These are phyloP conservation scores for Drosophila trapezifrons DNA, from an alignment of 1,140 invertebrate species.

Conservation along the genomic window DNA sequence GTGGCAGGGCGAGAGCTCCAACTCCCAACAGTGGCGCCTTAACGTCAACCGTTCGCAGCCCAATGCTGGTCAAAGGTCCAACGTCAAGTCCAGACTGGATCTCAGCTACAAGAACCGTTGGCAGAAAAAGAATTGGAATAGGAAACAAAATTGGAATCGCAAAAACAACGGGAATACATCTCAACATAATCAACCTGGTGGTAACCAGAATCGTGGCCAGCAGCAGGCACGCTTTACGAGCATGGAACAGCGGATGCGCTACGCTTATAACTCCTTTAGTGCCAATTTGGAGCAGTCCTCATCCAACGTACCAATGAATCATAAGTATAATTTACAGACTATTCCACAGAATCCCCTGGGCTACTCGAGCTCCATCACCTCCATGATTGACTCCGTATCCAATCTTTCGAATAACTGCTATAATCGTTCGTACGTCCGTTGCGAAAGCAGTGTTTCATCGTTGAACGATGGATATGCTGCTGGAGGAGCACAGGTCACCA, in stretches of 20 bases:
- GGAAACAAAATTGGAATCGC: too few species aligned
- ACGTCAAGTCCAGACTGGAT: constrained; percentile 11
- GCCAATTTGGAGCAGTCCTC: background rate
- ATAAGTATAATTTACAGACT: constrained; percentile 14
- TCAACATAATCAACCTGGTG: constrained; percentile 1
- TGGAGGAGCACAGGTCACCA: background rate
- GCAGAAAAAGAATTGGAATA: background rate
- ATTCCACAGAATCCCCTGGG: background rate
- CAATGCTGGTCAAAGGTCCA: background rate
- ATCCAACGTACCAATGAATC: constrained; percentile 9
- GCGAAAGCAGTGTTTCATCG: background rate
- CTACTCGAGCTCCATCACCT: background rate
- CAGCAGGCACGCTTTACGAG: constrained; percentile 4
- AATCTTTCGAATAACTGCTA: constrained; percentile 3
- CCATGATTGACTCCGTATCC: background rate
- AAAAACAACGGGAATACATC: background rate
- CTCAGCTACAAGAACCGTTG: background rate
- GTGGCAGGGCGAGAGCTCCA: background rate
- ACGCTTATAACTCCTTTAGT: constrained; percentile 29
- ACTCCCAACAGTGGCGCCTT: constrained; percentile 30
- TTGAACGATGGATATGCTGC: background rate
- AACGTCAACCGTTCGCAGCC: constrained; percentile 39
- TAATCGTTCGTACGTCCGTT: background rate
- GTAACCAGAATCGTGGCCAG: constrained; percentile 27
- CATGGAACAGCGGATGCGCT: constrained; percentile 26